Percentiles rank a stretch among this genome's conserved stretches.
These are phyloP conservation scores for Enteromius argenteus DNA, from an alignment of 2,797 vertebrate genomes.

Conservation along the genomic window DNA sequence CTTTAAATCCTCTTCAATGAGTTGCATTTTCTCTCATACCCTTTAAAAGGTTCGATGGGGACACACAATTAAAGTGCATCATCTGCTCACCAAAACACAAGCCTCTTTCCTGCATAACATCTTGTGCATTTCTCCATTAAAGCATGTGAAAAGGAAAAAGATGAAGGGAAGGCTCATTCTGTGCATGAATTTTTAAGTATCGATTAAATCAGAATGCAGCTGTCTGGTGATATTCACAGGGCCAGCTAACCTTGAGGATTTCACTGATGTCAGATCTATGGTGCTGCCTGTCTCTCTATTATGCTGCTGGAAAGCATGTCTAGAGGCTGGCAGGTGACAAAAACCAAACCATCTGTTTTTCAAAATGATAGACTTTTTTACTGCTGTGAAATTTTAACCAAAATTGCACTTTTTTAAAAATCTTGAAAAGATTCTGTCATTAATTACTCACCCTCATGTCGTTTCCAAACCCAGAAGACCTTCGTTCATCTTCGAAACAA, in stretches of 20 bases:
- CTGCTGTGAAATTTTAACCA: neutral
- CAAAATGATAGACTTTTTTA: neutral
- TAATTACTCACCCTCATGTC: too few relatives aligned
- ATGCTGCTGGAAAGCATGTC: neutral
- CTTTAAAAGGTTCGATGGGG: neutral
- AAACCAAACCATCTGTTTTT: neutral
- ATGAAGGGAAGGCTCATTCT: neutral
- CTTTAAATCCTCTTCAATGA: conserved; percentile 5
- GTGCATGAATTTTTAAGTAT: conserved; percentile 3
- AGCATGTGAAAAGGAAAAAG: neutral
- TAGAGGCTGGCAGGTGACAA: neutral
- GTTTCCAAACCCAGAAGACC: too few relatives aligned
- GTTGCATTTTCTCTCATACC: neutral
- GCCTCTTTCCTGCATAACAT: conserved; percentile 11
- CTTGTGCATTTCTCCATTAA: conserved; percentile 4
- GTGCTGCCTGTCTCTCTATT: neutral
- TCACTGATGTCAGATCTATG: neutral
- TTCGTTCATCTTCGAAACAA: too few relatives aligned
- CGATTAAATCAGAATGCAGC: conserved; percentile 9
- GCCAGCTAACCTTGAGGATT: conserved; percentile 15
- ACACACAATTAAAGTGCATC: conserved; percentile 26
- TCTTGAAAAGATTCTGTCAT: too few relatives aligned
- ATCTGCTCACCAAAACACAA: conserved; percentile 19
- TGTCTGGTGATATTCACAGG: neutral
- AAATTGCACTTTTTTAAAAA: neutral